These are phyloP conservation scores for Aspiorhynchus laticeps DNA, from an alignment of 2,113 vertebrate genomes.

Conservation along the genomic window DNA sequence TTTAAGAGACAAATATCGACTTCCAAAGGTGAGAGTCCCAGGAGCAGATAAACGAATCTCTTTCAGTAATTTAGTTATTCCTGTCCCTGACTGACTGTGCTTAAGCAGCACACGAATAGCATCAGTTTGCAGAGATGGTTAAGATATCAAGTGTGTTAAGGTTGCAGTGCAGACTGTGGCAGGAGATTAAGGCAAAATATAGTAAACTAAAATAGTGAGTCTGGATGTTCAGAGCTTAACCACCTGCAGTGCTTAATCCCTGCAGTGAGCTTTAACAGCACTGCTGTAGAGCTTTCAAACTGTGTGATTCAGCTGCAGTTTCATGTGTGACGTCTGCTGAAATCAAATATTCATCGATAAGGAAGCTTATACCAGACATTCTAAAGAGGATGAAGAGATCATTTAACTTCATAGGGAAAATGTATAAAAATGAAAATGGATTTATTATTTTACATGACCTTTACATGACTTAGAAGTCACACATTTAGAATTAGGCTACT, in stretches of 20 bases:
- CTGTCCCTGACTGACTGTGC: background rate
- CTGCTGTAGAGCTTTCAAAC: background rate
- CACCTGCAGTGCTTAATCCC: background rate
- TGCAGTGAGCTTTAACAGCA: conserved; percentile 5
- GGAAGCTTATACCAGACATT: background rate
- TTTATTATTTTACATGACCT: background rate
- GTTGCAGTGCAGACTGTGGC: background rate
- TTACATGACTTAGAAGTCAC: background rate
- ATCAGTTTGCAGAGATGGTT: background rate
- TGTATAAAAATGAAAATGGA: background rate
- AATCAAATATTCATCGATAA: background rate
- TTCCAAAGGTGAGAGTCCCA: conserved; percentile 75
- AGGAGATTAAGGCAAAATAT: conserved; percentile 32
- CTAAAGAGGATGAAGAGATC: background rate
- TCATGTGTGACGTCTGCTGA: background rate
- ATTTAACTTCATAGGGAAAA: background rate
- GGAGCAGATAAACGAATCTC: background rate
- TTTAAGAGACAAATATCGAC: conserved; percentile 83
- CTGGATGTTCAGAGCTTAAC: conserved; percentile 14
- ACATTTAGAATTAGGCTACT: background rate
- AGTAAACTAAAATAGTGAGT: conserved; percentile 1
- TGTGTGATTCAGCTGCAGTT: background rate
- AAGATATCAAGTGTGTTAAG: background rate
- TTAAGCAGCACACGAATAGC: conserved; percentile 18
- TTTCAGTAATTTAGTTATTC: background rate